Evolutionary conservation across 2,888 invertebrate species (phyloP), one percentile per base, ranked within the genome.

Genomic region (Azorinus chamasolen): DNA sequence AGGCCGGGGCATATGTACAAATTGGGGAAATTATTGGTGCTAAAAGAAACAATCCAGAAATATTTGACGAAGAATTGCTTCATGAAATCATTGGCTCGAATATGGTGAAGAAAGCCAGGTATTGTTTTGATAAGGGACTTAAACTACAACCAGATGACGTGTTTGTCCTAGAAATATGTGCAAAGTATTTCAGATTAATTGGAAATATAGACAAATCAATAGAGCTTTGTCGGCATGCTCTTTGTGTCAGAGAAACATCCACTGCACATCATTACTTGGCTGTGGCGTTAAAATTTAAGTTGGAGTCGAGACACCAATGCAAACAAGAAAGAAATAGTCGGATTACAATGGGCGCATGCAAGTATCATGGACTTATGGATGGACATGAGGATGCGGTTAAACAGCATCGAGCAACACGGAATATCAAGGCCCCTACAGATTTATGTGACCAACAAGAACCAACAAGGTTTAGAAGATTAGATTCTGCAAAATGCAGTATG

Each of bases 81-180:
- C 4, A 32, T 32, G 10, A 32, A 32, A 10, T 32, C 10, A 59
- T 54, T 45, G 32, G 14, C 1, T 16, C 27, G 16, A 20, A 39
- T 25, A 18, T 46, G 12, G 22, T 50, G 48, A 24, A 46, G 50
- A 14, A 24, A 39, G 51, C 63, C 10, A 22, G 37, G 3, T 41
- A 20, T 12, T 74, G 48, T 45, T 68, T 63, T 27, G n/a, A 57
- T 1, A 27, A 22, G 12, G 74, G 68, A 22, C 14, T 58, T n/a
- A 10, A 22, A 27, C 24, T 59, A 14, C 24, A 39, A 16, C 24
- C 37, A 25, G 5, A 51, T 37, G 63, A 69, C 43, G 58, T 39
- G 3, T 74, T 69, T 43, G 69, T 74, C 8, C 46, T 74, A 37
- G 63, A 74, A 20, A 63, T 46, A 39, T 51, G 69, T 39, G 74